These are phyloP conservation scores for Polydrusus cervinus DNA, from an alignment of 2,888 invertebrate species.

Conservation along the genomic window DNA sequence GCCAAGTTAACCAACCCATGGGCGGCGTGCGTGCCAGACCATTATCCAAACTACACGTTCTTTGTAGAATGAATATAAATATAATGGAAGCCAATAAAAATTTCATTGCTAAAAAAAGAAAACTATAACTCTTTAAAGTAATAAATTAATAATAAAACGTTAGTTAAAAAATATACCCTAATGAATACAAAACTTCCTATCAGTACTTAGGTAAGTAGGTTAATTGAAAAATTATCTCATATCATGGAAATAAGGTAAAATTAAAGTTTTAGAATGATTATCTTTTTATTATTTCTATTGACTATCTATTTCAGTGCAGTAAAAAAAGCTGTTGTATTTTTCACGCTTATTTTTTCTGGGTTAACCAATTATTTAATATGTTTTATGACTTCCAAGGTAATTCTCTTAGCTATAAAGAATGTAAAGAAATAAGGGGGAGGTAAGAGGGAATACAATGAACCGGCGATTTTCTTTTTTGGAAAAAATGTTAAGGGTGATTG, in stretches of 20 bases:
- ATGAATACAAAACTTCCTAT: conserved; percentile 12
- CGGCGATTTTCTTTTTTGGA: too few relatives aligned
- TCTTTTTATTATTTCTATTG: background rate
- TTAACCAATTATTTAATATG: too few relatives aligned
- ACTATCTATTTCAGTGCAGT: background rate
- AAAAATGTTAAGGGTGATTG: too few relatives aligned
- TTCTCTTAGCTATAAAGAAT: too few relatives aligned
- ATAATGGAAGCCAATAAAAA: background rate
- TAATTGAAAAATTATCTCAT: conserved; percentile 11
- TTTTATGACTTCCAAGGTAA: too few relatives aligned
- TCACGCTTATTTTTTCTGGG: too few relatives aligned
- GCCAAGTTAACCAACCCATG: conserved; percentile 84
- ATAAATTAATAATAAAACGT: background rate
- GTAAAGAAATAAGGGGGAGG: too few relatives aligned
- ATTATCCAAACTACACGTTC: conserved; percentile 72
- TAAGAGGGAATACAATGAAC: too few relatives aligned
- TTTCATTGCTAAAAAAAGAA: conserved; percentile 20
- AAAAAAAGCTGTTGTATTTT: background rate
- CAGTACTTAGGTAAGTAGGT: conserved; percentile 17
- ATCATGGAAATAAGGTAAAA: background rate
- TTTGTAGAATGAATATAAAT: conserved; percentile 1
- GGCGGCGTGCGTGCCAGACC: conserved; percentile 79
- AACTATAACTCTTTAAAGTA: background rate
- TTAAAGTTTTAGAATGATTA: background rate
- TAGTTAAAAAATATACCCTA: background rate